Base-by-base conservation (phyloP, 2,113 vertebrate species). In the Dicrurus megarhynchus region DNA sequence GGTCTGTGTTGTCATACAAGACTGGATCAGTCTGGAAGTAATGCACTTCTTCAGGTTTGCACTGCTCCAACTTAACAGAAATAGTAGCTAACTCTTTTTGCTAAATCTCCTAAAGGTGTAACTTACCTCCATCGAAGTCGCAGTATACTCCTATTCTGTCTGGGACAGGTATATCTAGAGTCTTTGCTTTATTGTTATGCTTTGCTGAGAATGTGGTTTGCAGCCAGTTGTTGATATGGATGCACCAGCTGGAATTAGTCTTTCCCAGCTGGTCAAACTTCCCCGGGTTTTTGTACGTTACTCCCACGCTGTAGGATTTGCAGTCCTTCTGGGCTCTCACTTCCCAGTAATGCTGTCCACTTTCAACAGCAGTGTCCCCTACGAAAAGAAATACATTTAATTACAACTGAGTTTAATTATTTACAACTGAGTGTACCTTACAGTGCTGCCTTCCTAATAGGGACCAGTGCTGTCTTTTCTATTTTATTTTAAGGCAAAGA, bases 241-340 rank as follows among this genome's bases (percentile, higher is more conserved):
- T 97, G 94, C 99, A 99, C 99, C 99, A 99, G 15, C 99, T 99
- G 41, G 98, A 98, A 23, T 98, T 97, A 17, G 98, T 99, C 95
- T 99, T 99, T 71, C 99, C 99, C 91, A 99, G 96, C 22, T 99
- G 99, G 88, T 99, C 99, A 78, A 99, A 99, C 44, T 99, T 99
- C n/a, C 99, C 99, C 63, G 98, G 96, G 76, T 97, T 98, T 93
- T 98, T 98, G 53, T 99, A 99, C 2, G 98, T 98, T 81, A 99
- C 98, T 37, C 99, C 99, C 77, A 99, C 97, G 6, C 98, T 99
- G 90, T 99, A 99, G 11, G 98, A 99, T 97, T 99, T 99, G 97
- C 99, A 99, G 84, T 99, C 99, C 82, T 98, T 98, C 78, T 99
- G 98, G 57, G 98, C 99, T 95, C 97, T 98, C 81, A 99, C 98